Conservation (phyloP, 2,888 invertebrate genomes). For the Drosophila mayaguana region DNA sequence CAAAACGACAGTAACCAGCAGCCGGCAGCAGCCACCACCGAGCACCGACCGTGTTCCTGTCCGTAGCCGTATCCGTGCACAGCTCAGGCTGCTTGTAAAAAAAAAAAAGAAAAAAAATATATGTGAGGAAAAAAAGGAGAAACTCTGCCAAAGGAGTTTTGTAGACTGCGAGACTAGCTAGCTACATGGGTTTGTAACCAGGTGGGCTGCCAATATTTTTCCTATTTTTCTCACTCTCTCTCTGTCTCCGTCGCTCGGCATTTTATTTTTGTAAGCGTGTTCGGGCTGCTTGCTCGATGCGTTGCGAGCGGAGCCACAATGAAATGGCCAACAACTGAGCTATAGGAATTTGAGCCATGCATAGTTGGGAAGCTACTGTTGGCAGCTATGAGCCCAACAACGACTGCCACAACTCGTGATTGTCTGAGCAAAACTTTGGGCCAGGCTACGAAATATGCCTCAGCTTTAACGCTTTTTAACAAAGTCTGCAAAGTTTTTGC, state of each 20-base stretch:
- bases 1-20: slow-evolving; percentile 56
- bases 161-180: slow-evolving; percentile 24
- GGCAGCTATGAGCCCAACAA: slow-evolving; percentile 1
- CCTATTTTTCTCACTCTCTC: background rate
- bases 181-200: slow-evolving; percentile 18
- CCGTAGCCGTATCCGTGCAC: slow-evolving; percentile 16
- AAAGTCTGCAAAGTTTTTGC: slow-evolving; percentile 54
- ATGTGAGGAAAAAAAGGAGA: background rate
- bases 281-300: slow-evolving; percentile 18
- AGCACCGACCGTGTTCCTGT: slow-evolving; percentile 18
- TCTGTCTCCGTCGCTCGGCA: background rate
- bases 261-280: slow-evolving; percentile 56
- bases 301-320: slow-evolving; percentile 38
- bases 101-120: background rate
- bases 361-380: slow-evolving; percentile 39
- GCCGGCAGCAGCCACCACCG: slow-evolving; percentile 5
- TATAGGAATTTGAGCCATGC: slow-evolving; percentile 52
- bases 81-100: slow-evolving; percentile 19
- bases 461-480: slow-evolving; percentile 42
- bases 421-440: slow-evolving; percentile 27
- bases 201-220: slow-evolving; percentile 35
- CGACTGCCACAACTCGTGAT: slow-evolving; percentile 8
- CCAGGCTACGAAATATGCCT: slow-evolving; percentile 42
- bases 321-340: slow-evolving; percentile 58
- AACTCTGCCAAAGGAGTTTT: slow-evolving; percentile 48